These are phyloP conservation scores for Oophaga pumilio DNA, from an alignment of 2,113 vertebrate genomes.

Conservation along the genomic window DNA sequence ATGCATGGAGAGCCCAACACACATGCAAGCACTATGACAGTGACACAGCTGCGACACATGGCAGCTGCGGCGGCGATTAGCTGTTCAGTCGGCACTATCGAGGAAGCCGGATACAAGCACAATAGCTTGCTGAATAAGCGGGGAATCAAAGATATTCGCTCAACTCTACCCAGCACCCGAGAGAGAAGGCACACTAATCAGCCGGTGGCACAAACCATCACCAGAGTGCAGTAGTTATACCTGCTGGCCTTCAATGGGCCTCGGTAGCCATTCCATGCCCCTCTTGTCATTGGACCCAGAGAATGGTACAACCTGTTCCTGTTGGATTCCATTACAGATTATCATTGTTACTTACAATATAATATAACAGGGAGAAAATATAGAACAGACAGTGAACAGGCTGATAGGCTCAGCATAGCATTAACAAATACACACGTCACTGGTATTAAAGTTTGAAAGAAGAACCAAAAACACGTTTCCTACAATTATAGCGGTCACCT, in stretches of 20 bases:
- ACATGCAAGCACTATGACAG: too few species aligned
- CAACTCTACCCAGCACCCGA: conserved; percentile 32
- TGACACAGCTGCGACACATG: too few species aligned
- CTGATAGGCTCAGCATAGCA: not conserved
- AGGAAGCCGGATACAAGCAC: too few species aligned
- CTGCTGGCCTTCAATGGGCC: conserved; percentile 96
- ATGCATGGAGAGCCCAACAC: too few species aligned
- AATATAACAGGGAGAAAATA: conserved; percentile 44
- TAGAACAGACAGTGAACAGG: not conserved
- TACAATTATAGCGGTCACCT: too few species aligned
- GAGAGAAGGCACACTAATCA: conserved; percentile 33
- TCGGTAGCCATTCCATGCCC: conserved; percentile 95
- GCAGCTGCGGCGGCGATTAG: too few species aligned
- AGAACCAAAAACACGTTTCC: not conserved
- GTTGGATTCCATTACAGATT: conserved; percentile 93
- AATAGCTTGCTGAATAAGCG: too few species aligned
- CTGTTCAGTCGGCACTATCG: too few species aligned
- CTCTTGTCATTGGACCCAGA: conserved; percentile 94
- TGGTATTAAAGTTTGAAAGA: not conserved
- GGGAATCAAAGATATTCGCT: too few species aligned
- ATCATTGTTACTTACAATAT: conserved; percentile 72
- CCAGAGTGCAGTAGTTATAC: conserved; percentile 79
- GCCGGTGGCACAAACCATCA: conserved; percentile 60
- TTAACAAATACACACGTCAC: not conserved
- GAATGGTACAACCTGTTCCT: conserved; percentile 99